A percentile compares a stretch with the other conserved stretches of the same genome.
These are phyloP conservation scores for Dasyprocta punctata DNA, from an alignment of 2,113 vertebrate species.

Conservation along the genomic window DNA sequence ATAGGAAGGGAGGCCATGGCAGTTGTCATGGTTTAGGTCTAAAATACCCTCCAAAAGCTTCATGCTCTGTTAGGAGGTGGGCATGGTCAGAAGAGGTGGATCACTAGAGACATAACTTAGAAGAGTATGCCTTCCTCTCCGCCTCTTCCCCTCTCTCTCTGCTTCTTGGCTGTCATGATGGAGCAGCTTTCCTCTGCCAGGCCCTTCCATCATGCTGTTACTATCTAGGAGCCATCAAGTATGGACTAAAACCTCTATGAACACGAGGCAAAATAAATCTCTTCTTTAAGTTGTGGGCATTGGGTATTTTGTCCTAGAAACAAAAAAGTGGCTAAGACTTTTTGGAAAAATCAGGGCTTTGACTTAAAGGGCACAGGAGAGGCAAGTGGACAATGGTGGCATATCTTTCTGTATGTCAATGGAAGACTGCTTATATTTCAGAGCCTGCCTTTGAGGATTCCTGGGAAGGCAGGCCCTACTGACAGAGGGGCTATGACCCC, in stretches of 20 bases:
- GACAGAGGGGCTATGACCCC: background rate
- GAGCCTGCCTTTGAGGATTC: background rate
- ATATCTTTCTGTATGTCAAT: background rate
- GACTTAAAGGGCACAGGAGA: background rate
- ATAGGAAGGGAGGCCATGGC: background rate
- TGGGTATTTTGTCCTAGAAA: background rate
- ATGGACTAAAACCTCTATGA: background rate
- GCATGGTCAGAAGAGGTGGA: background rate
- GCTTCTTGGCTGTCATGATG: background rate
- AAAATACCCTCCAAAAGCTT: background rate
- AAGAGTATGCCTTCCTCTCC: background rate
- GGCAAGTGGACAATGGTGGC: background rate
- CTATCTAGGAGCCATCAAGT: background rate
- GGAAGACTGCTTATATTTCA: background rate
- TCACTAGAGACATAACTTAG: background rate
- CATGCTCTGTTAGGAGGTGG: background rate
- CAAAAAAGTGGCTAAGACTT: background rate
- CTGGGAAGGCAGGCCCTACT: background rate
- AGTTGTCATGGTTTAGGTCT: background rate
- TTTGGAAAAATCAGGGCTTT: background rate
- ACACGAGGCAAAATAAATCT: background rate
- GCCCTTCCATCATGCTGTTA: background rate
- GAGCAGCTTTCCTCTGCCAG: background rate
- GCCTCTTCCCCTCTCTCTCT: background rate
- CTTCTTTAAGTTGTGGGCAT: background rate